Evolutionary conservation across 2,113 vertebrate genomes (phyloP), one percentile per base, ranked within the genome.

Genomic region (Ophthalmolycus amberensis): DNA sequence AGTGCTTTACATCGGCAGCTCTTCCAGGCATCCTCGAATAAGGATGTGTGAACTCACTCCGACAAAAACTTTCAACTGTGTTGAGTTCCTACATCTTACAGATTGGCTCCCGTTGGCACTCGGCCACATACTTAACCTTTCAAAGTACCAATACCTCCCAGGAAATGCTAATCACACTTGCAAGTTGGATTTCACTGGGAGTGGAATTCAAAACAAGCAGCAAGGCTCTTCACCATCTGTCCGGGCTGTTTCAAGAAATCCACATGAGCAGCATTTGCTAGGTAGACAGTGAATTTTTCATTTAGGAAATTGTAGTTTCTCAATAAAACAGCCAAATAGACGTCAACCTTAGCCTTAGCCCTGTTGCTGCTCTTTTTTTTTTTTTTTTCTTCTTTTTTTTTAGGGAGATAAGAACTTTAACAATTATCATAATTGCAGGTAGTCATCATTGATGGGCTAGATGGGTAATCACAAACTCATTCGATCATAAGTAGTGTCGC

Each of bases 181-280:
- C n/a, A 68, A 37, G 34, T 67, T 72, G 37, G 6, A 75, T 79
- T 85, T 67, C 38, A 73, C 52, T 82, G 34, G 20, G 52, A 75
- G 40, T 60, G 29, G 3, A 62, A 67, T 77, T 52, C 15, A 54
- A 60, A 68, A 46, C 22, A 64, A 59, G n/a, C 42, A 44, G 14
- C 40, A 60, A n/a, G 27, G 27, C 27, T 63, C 16, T 34, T 63
- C 44, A 65, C 29, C 27, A 72, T 68, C 20, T n/a, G 37, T 76
- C 16, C 34, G 1, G 12, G 0, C n/a, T 46, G 22, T 64, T 58
- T 25, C 3, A 37, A 72, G 52, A 27, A 52, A 54, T 37, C 63
- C 16, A 5, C 20, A 6, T 79, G 18, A 46, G 18, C 50, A 29
- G 44, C 15, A 27, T 52, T 46, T 76, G 38, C 16, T 29, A 44